Evolutionary conservation across 2,888 invertebrate genomes (phyloP).

Genomic region (Pheosia tremula): DNA sequence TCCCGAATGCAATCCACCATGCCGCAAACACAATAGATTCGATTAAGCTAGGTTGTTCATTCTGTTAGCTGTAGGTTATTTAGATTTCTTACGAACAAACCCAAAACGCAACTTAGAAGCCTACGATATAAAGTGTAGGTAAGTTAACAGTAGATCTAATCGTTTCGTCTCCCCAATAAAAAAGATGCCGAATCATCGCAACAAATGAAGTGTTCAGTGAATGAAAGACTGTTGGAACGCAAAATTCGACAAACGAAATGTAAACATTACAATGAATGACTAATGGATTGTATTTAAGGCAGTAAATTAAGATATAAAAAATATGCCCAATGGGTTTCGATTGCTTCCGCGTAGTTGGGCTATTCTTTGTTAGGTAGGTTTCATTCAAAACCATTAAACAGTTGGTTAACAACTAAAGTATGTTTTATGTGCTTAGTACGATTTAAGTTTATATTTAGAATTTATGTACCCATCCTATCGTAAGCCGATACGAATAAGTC

Average conservation of each 20-base stretch:
- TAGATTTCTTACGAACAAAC: too few relatives aligned
- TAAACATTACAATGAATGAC: conserved; percentile 5
- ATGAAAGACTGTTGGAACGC: neutral
- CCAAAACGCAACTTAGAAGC: neutral
- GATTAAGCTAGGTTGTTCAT: too few relatives aligned
- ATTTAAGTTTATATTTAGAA: too few relatives aligned
- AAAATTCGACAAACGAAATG: conserved; percentile 6
- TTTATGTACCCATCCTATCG: too few relatives aligned
- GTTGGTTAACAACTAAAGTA: too few relatives aligned
- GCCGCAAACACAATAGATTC: too few relatives aligned
- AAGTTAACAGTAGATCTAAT: neutral
- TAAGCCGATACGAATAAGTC: too few relatives aligned
- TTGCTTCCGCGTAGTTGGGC: neutral
- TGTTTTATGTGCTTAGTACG: too few relatives aligned
- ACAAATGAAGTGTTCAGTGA: conserved; percentile 5
- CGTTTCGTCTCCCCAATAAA: neutral
- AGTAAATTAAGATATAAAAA: conserved; percentile 3
- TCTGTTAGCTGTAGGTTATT: too few relatives aligned
- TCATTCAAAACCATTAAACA: too few relatives aligned
- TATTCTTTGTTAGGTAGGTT: too few relatives aligned
- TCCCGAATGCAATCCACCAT: too few relatives aligned
- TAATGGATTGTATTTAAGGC: conserved; percentile 4
- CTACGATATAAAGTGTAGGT: neutral
- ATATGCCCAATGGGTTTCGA: neutral
- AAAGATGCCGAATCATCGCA: conserved; percentile 2